Base-by-base conservation (phyloP, 2,113 vertebrate genomes). In the Trogon surrucura region DNA sequence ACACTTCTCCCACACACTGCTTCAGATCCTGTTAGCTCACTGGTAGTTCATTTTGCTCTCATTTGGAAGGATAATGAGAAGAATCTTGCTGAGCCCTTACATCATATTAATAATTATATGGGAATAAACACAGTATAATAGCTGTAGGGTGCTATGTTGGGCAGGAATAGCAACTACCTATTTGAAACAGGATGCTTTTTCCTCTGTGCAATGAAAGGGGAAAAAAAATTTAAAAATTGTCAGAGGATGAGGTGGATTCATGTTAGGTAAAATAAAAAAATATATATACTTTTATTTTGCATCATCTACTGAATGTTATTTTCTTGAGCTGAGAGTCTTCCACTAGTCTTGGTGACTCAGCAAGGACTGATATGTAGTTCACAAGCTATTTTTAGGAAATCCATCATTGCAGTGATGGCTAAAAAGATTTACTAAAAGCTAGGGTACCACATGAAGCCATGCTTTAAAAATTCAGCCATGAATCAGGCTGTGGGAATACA, bases 41-140 rank as follows among this genome's bases (percentile, higher is more conserved):
- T 71, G n/a, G 25, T 66, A 30, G n/a, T 71, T 93, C 47, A 54
- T 71, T 93, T 93, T 78, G 17, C 67, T 89, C 74, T 86, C 78
- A 53, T 89, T 91, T 73, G 23, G 58, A 74, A 85, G 25, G 44
- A 71, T 89, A 93, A 91, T 58, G 87, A 94, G 65, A 74, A 84
- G n/a, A 83, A 66, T 71, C 34, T 70, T 19, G 12, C 53, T 71
- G 65, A 78, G 44, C 32, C 61, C 50, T 95, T 91, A 74, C 29
- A 74, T 70, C 16, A 25, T 71, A 60, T 66, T 85, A 67, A 78
- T 78, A 91, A 88, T 89, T 64, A 51, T 58, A 54, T 69, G 41
- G 2, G 6, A 75, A 69, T 88, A 80, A 93, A 78, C 34, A 70
- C 48, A 91, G 54, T 78, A 45, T 50, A 86, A 56, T 57, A 91